Evolutionary conservation across 1,140 invertebrate genomes (phyloP).

Genomic region (Lordiphosa mommai): DNA sequence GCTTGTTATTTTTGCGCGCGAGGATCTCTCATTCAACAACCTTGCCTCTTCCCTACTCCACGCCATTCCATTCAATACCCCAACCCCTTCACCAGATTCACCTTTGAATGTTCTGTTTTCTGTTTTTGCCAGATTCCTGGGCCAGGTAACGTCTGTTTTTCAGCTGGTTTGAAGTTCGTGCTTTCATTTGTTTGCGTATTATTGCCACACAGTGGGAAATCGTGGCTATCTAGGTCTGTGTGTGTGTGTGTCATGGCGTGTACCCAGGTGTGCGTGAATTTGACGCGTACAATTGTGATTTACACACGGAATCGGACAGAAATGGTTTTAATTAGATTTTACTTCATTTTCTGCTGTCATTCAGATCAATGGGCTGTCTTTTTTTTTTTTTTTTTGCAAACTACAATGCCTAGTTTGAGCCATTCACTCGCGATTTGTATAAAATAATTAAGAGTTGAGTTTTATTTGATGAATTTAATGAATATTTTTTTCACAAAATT

Average conservation of each 20-base stretch:
- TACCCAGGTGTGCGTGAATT: conserved; percentile 44
- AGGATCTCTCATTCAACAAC: conserved; percentile 20
- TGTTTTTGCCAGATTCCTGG: conserved; percentile 43
- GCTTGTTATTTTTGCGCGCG: conserved; percentile 72
- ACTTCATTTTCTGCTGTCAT: conserved; percentile 58
- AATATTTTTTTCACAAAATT: no score
- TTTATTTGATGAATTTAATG: no score
- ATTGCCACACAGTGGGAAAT: conserved; percentile 35
- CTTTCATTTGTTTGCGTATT: conserved; percentile 61
- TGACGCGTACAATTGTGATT: conserved; percentile 72
- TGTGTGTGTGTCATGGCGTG: conserved; percentile 9
- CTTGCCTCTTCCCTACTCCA: neutral
- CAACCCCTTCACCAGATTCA: conserved; percentile 1
- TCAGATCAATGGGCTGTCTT: conserved; percentile 21
- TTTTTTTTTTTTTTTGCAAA: conserved; percentile 4
- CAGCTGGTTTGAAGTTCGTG: conserved; percentile 34
- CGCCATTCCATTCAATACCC: neutral
- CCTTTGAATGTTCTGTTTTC: conserved; percentile 37
- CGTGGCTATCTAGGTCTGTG: conserved; percentile 28
- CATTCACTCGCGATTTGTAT: neutral
- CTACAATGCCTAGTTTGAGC: no score
- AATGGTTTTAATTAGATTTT: conserved; percentile 71
- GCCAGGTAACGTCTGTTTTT: conserved; percentile 65
- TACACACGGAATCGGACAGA: conserved; percentile 32
- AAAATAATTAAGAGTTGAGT: no score